Evolutionary conservation across 2,888 invertebrate genomes (phyloP), one percentile per base, ranked within the genome.

Genomic region (Matsumyia berberina): DNA sequence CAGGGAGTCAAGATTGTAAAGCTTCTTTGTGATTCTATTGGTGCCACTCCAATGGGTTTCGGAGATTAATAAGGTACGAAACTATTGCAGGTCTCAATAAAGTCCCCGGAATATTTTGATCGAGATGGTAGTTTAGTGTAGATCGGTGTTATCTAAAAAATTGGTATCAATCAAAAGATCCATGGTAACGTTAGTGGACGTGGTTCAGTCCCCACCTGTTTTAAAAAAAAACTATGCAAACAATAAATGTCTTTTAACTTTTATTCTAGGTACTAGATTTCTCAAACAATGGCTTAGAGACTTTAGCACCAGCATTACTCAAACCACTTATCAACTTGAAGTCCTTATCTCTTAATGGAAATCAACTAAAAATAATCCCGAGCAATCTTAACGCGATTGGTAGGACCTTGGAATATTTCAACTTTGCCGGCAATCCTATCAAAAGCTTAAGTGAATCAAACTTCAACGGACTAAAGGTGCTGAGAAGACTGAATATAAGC

Each of bases 391-490:
- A 91, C 57, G 88, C 93, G 66, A 89, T 94, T 31, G 93, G 94
- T n/a, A 90, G 90, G 57, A 93, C 93, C 5, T 90, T 95, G 78
- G 91, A 93, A 88, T 93, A 92, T 70, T 91, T 95, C 15, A 93
- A 93, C 39, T 91, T 95, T 87, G 94, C 94, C 86, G 92, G 93
- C 78, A 95, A 95, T 90, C 93, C 93, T 0, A 93, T 95, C 51
- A 89, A 92, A 15, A 93, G 93, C 86, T 90, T 95, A 2, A 93
- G 92, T 49, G 93, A 94, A 86, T 92, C 93, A 86, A 94, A 94
- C 81, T 95, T 95, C 86, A 89, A 93, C 2, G 94, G 93, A 49
- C 89, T 95, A 87, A 90, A 91, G 44, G 92, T 92, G 82, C 90
- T 95, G 81, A 91, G 92, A 86, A 92, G 93, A 87, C 89, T 95